Evolutionary conservation across 2,113 vertebrate species (phyloP).

Genomic region (Nothocercus nigrocapillus): DNA sequence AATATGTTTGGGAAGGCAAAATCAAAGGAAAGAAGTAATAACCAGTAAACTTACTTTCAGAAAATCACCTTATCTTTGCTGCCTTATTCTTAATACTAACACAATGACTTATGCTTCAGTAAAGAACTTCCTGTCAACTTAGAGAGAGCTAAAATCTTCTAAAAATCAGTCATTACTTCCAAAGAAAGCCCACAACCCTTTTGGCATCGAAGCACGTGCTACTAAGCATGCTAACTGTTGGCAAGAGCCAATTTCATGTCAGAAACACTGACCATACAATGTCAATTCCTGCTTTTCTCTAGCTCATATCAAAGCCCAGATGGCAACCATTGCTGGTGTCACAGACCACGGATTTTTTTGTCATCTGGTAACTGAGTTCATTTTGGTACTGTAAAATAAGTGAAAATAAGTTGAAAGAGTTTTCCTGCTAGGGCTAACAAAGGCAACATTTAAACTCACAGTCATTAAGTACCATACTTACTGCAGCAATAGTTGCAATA

Average conservation of each 20-base stretch:
- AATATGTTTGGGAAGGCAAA: conserved; percentile 20
- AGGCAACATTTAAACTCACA: not conserved
- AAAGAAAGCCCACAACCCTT: not conserved
- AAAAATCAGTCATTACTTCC: not conserved
- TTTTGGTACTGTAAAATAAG: not conserved
- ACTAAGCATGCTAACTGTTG: not conserved
- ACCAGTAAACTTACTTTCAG: not conserved
- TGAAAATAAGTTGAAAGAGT: not conserved
- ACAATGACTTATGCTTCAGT: not conserved
- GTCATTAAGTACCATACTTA: not conserved
- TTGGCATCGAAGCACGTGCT: not conserved
- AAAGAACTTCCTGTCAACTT: not conserved
- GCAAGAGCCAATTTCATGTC: not conserved
- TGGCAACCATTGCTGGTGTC: not conserved
- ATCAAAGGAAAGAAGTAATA: conserved; percentile 19
- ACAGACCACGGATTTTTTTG: not conserved
- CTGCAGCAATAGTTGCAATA: not conserved
- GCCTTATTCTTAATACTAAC: not conserved
- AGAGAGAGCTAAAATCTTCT: not conserved
- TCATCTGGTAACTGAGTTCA: not conserved
- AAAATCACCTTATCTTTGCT: conserved; percentile 7
- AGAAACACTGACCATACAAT: not conserved
- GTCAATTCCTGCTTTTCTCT: not conserved
- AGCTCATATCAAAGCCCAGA: not conserved
- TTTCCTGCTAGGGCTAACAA: not conserved